Percentiles rank a stretch among this genome's conserved stretches.
These are phyloP conservation scores for Cryptotermes secundus DNA, from an alignment of 1,140 invertebrate species.

Conservation along the genomic window DNA sequence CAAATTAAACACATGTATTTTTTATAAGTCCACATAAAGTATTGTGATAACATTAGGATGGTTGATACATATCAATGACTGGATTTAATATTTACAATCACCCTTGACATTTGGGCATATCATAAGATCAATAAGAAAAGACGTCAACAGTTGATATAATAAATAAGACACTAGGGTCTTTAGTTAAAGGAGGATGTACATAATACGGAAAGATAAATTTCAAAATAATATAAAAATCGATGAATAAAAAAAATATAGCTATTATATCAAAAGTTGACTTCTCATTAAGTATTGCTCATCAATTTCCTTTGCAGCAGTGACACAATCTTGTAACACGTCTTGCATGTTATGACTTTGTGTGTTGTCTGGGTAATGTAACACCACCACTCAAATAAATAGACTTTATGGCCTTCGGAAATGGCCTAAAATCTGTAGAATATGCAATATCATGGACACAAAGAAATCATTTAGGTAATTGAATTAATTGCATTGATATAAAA, in stretches of 20 bases:
- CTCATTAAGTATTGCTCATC: neutral
- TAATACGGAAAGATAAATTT: neutral
- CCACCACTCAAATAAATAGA: too few species aligned
- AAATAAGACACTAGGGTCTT: neutral
- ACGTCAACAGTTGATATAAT: neutral
- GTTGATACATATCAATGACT: conserved; percentile 3
- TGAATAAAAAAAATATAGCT: too few species aligned
- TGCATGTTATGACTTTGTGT: too few species aligned
- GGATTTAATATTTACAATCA: neutral
- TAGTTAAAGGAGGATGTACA: neutral
- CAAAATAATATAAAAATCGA: too few species aligned
- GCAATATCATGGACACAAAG: too few species aligned
- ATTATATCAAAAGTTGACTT: neutral
- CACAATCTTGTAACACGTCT: neutral
- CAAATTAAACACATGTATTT: conserved; percentile 12
- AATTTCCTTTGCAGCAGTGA: neutral
- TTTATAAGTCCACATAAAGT: conserved; percentile 26
- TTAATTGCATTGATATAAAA: too few species aligned
- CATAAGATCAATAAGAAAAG: neutral
- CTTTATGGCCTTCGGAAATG: too few species aligned
- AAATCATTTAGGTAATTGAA: too few species aligned
- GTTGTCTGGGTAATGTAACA: too few species aligned
- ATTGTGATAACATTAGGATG: conserved; percentile 23
- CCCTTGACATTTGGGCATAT: neutral
- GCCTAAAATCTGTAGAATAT: too few species aligned